phyloP scores from a whole-genome alignment of 2,797 vertebrate species.

The Sylvilagus floridanus region DNA sequence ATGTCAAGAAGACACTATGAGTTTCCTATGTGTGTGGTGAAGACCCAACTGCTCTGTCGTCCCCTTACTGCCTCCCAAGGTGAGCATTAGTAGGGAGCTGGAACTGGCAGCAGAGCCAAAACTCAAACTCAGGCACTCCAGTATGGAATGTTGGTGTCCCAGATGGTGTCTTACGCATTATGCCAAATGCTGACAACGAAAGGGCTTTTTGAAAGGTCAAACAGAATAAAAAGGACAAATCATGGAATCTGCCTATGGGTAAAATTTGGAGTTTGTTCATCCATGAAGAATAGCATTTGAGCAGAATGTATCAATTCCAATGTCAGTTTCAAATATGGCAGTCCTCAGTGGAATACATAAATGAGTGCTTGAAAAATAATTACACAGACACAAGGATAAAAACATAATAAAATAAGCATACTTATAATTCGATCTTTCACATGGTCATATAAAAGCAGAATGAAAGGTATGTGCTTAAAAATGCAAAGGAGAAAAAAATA shows the following conservation, averaged over 20 bases:
- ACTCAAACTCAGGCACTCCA: no score
- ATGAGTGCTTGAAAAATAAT: conserved; percentile 35
- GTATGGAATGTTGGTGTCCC: no score
- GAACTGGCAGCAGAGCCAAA: no score
- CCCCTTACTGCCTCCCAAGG: no score
- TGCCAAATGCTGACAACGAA: neutral
- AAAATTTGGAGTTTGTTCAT: neutral
- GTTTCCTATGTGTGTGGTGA: no score
- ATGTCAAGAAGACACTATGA: no score
- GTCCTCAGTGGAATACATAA: conserved; percentile 7
- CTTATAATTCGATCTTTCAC: conserved; percentile 28
- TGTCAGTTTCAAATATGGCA: conserved; percentile 29
- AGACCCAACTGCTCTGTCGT: no score
- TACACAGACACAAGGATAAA: conserved; percentile 44
- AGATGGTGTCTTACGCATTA: no score
- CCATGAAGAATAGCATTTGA: neutral
- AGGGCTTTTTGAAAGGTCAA: neutral
- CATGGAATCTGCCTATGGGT: neutral
- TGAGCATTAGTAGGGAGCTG: no score
- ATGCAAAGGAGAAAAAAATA: neutral
- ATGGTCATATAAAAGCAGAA: conserved; percentile 32
- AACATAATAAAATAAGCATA: conserved; percentile 34
- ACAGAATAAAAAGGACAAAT: neutral
- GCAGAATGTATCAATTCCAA: neutral
- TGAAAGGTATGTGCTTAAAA: conserved; percentile 31